Percentiles rank a stretch among this genome's conserved stretches.
Evolutionary conservation across 2,113 vertebrate genomes (phyloP).

Genomic region (Planiliza haematocheilus): DNA sequence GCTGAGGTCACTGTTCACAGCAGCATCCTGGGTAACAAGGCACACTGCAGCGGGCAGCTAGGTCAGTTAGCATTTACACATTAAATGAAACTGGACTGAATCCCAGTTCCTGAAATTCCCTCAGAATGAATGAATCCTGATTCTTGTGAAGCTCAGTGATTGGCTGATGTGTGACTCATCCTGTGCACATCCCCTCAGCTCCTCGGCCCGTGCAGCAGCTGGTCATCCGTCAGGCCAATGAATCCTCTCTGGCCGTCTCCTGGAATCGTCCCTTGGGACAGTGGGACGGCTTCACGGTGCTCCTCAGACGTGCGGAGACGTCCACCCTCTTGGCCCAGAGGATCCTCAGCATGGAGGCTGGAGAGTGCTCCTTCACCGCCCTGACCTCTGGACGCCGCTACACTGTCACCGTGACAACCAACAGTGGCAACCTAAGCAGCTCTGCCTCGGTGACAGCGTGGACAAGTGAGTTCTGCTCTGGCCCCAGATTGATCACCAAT

Average conservation of each 20-base stretch:
- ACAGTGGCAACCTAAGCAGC: constrained; percentile 88
- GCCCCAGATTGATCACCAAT: no score
- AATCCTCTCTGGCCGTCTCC: constrained; percentile 85
- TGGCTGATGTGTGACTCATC: no score
- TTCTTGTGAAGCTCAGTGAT: no score
- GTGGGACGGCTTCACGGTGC: constrained; percentile 89
- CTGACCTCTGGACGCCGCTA: constrained; percentile 89
- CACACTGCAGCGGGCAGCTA: constrained; percentile 82
- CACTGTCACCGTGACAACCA: constrained; percentile 85
- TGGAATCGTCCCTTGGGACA: constrained; percentile 87
- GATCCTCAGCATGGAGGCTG: constrained; percentile 83
- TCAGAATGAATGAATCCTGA: no score
- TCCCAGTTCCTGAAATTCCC: no score
- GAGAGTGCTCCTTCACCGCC: constrained; percentile 86
- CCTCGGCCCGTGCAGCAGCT: constrained; percentile 89
- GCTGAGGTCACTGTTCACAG: constrained; percentile 87
- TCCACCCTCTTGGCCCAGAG: constrained; percentile 78
- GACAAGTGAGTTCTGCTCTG: constrained; percentile 85
- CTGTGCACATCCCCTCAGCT: constrained; percentile 78
- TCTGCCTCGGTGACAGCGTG: constrained; percentile 84
- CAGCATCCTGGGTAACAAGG: constrained; percentile 80
- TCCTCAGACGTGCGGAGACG: constrained; percentile 77
- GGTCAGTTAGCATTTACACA: constrained; percentile 81
- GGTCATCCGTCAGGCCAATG: constrained; percentile 85
- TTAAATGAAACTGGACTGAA: no score